Base-by-base conservation (phyloP, 2,888 invertebrate species). In the Metacarcinus magister region DNA sequence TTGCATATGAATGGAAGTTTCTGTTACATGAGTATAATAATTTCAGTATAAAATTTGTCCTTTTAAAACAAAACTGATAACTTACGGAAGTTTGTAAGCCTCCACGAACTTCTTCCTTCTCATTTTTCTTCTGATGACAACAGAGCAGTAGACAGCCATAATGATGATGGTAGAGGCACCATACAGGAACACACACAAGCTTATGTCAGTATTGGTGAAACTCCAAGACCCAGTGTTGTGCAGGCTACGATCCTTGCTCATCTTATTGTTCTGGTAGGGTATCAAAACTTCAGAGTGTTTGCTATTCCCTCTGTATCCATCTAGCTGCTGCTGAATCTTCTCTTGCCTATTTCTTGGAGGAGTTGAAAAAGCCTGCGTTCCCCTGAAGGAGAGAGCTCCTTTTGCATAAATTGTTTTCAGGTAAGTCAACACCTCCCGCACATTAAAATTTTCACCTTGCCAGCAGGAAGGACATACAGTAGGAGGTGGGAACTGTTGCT, bases 401-500 rank as follows among this genome's bases (percentile, higher is more conserved):
- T 95, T 96, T 23, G 95, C 91, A 90, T 97, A 97, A 8, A 96
- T 95, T 32, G 16, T 48, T 46, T 96, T 96, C 0, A 97, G 92
- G 92, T 97, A 97, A 19, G 28, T 39, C 46, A 96, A 82, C 28
- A 97, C 96, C 28, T 95, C 95, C 32, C n/a, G 60, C 82, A 67
- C 93, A 7, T 94, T 95, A 28, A 95, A 87, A 7, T 82, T 94
- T 97, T 98, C 98, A 2, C 97, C 97, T 48, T 98, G 97, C 97
- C 98, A 98, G 97, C 99, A 99, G 89, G 98, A 97, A 0, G 98
- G 98, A 97, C 99, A 99, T 96, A 98, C 98, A 5, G 97, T 97
- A 1, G 97, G 97, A 97, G 98, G 97, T 0, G 99, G 99, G 97
- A 99, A 99, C 97, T 99, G 99, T 96, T 98, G 98, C 98, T 99